Evolutionary conservation across 2,113 vertebrate species (phyloP), one percentile per base, ranked within the genome.

Genomic region (Dromiciops gliroides): DNA sequence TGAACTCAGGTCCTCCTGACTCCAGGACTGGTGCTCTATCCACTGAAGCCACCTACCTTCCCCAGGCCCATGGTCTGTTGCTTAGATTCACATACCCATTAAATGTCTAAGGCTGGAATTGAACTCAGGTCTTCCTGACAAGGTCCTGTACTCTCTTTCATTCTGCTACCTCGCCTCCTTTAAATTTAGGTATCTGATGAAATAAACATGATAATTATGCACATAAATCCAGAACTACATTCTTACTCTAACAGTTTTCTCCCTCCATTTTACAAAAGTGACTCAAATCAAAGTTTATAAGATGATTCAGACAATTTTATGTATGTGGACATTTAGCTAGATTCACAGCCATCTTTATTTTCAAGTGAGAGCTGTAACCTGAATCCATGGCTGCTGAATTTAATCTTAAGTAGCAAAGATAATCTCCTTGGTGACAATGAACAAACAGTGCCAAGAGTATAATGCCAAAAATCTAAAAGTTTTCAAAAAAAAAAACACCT

Each of bases 361-460:
- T 93, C 90, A 97, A 93, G 52, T 56, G 89, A 94, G 9, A 89
- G 7, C 50, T 56, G 53, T 93, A 91, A 25, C 89, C 50, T 96
- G 44, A 8, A 88, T 94, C 75, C 48, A n/a, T 89, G 88, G 11
- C 56, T 51, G 56, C 88, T 60, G 67, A 92, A 96, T 93, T 94
- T 90, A 94, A 93, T 67, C 28, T 50, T 75, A 26, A 75, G 2
- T 37, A 48, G 75, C 89, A 83, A 51, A 52, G 49, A 53, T 92
- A 47, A 90, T 89, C 92, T 90, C 94, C 28, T 8, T 31, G 93
- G 93, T 50, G 94, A 28, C 53, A 26, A 83, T 51, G 52, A 88
- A 52, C 89, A 2, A 88, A 50, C 91, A 1, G 37, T 25, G 50
- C n/a, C 67, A 44, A 44, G 89, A 2, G 25, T 31, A 48, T 37